Base-by-base conservation (phyloP, 2,888 invertebrate genomes). In the Biston betularia region DNA sequence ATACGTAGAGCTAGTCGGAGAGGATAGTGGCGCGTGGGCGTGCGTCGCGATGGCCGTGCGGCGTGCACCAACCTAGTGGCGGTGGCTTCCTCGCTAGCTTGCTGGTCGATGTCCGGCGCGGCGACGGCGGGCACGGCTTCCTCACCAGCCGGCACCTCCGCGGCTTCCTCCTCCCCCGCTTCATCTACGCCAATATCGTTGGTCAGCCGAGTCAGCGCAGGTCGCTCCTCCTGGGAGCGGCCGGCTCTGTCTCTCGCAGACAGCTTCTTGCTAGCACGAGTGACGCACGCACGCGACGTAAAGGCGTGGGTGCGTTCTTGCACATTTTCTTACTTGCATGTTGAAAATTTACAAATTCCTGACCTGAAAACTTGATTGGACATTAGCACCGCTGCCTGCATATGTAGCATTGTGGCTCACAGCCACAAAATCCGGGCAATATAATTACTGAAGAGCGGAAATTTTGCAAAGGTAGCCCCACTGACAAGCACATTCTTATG, bases 351-450 rank as follows among this genome's bases (percentile, higher is more conserved):
- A 80, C 79, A 80, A 80, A 79, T 79, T 87, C 84, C 88, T 88
- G 85, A 93, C 93, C 93, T 93, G 93, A 93, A 93, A 93, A 93
- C 93, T 93, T 86, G 93, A 93, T 92, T 90, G 84, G 85, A 90
- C 85, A 93, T 93, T 93, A 93, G 88, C 90, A 92, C 89, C 88
- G 84, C 83, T 83, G 83, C 86, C 86, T 85, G 85, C 81, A 82
- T 79, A 84, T 84, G 84, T 78, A 84, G 83, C 76, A 77, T 80
- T 76, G 80, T 74, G 78, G 81, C 83, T 77, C 72, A 65, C 72
- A 78, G 81, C 81, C 76, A 81, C 83, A 80, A 81, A 75, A 75
- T 87, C 85, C 82, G 77, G 79, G 79, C 81, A 79, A 76, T 70
- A 82, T 78, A 79, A 78, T 79, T 80, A 83, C 79, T 75, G 76